Percentiles rank a stretch among this genome's conserved stretches.
Evolutionary conservation across 53 echinoderm and acorn worm genomes (phyloP).

Genomic region (Astropecten irregularis): DNA sequence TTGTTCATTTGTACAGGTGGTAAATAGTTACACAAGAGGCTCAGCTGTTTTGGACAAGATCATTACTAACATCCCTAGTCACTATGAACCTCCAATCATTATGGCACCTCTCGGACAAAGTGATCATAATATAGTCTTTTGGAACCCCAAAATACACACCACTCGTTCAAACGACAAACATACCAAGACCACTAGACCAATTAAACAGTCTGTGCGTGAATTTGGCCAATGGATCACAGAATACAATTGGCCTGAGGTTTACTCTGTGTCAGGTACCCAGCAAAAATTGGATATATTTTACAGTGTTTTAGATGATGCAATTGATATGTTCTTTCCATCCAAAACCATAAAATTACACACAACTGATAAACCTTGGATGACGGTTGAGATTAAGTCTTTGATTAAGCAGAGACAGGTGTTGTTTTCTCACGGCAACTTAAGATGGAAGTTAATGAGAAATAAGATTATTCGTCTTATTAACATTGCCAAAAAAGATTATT

Average conservation of each 20-base stretch:
- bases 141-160: not conserved
- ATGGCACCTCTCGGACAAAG: not conserved
- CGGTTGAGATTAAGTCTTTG: no score
- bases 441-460: not conserved
- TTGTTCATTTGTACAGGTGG: not conserved
- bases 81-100: not conserved
- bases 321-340: not conserved
- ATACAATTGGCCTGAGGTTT: slow-evolving; percentile 12
- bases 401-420: no score
- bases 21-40: not conserved
- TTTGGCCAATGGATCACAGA: slow-evolving; percentile 37
- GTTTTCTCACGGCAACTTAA: no score
- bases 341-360: no score
- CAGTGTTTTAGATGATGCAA: not conserved
- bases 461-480: not conserved
- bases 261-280: not conserved
- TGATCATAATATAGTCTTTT: not conserved
- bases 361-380: no score
- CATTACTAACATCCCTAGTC: not conserved
- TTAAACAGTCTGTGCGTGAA: not conserved
- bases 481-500: not conserved
- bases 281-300: not conserved
- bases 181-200: not conserved
- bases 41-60: not conserved
- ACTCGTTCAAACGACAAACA: not conserved